phyloP scores from a whole-genome alignment of 2,888 invertebrate genomes.

The Sarcophaga variegata region DNA sequence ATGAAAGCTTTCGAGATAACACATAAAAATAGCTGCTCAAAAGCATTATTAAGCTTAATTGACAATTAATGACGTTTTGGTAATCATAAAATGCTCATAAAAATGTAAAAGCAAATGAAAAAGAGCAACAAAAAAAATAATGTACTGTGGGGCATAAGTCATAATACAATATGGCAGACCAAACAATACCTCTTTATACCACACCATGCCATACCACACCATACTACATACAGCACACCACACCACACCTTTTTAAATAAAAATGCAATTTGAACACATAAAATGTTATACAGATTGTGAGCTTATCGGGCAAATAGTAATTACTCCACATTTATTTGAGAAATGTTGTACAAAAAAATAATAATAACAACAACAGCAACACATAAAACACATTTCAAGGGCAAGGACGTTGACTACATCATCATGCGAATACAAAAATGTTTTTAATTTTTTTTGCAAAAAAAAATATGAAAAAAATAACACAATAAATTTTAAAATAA shows the following conservation, averaged over 20 bases:
- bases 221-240: background rate
- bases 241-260: background rate
- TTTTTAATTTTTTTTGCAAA: background rate
- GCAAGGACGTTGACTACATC: constrained; percentile 44
- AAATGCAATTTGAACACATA: constrained; percentile 27
- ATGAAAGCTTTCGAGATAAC: constrained; percentile 42
- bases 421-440: background rate
- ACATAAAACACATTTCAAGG: constrained; percentile 32
- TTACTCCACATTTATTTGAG: background rate
- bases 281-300: background rate
- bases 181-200: constrained; percentile 6
- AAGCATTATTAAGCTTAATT: constrained; percentile 37
- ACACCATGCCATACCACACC: constrained; percentile 21
- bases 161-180: constrained; percentile 1
- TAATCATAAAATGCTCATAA: constrained; percentile 6
- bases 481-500: background rate
- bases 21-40: background rate
- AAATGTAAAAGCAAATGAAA: background rate
- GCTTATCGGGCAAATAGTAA: constrained; percentile 7
- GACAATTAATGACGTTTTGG: constrained; percentile 32
- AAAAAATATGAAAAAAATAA: background rate
- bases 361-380: background rate
- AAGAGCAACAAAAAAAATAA: background rate
- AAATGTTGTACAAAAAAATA: background rate
- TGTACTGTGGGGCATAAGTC: background rate